phyloP scores from a whole-genome alignment of 2,797 vertebrate genomes.

The Rhinoraja longicauda region DNA sequence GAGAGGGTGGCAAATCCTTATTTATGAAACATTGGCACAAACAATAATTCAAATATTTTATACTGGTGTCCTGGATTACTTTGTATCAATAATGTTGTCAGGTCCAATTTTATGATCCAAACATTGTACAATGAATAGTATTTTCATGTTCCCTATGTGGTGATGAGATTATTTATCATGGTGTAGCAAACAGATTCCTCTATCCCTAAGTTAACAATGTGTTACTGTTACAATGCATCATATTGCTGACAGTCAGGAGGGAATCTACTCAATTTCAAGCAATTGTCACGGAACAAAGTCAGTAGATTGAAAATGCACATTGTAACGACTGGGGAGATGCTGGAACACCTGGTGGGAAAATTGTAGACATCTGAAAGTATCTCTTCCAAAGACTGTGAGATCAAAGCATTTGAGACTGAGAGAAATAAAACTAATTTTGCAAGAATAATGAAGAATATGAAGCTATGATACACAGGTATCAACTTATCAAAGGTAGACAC shows the following conservation, averaged over 20 bases:
- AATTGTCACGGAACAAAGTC: background rate
- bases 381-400: background rate
- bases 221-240: background rate
- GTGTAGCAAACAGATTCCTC: background rate
- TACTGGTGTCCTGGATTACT: background rate
- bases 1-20: background rate
- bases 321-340: background rate
- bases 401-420: background rate
- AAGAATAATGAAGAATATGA: background rate
- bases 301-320: background rate
- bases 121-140: background rate
- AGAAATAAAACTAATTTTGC: background rate
- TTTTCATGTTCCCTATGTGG: background rate
- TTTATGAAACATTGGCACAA: no score
- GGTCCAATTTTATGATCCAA: no score
- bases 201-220: background rate
- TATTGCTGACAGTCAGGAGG: background rate
- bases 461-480: background rate
- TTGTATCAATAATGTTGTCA: background rate
- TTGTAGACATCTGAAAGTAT: background rate
- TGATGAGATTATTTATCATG: background rate
- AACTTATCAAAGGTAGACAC: background rate
- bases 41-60: background rate
- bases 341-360: background rate
- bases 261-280: background rate